Base-by-base conservation (phyloP, 1,140 invertebrate species). In the Temnothorax longispinosus region DNA sequence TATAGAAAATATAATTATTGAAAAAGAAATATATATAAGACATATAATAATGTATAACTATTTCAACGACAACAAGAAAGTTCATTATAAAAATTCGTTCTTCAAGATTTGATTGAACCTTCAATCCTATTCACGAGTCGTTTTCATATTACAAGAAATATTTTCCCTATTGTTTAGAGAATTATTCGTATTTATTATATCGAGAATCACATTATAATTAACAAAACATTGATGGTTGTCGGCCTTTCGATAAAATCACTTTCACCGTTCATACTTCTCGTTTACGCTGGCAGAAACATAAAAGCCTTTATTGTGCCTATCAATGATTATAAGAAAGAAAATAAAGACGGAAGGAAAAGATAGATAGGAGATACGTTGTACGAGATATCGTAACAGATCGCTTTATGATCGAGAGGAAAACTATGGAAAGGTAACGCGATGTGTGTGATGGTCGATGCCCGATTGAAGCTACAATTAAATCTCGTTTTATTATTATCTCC, bases 291-390 rank as follows among this genome's bases (percentile, higher is more conserved):
- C 90, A 92, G 77, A 90, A 91, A 74, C 65, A 89, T 82, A 81
- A 58, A 92, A 87, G 93, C 93, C 93, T 93, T 94, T 90, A 93
- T 93, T 92, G 92, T 93, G 93, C 93, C 92, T 94, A 93, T 90
- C 86, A 88, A 89, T 84, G 21, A 88, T 78, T 78, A 72, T 60
- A 75, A 69, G 54, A 27, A 85, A 54, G 35, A 76, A 18, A 84
- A 76, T 27, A 78, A 50, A 77, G 21, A 72, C 10, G 50, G 64
- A 38, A 56, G 6, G 10, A 7, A 6, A 72, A 82, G 10, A 38
- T 5, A 60, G 11, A 58, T 56, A n/a, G 35, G 15, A 74, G 52
- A 87, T 58, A 75, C 18, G 18, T 72, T 72, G 65, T 41, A 72
- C 11, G 69, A 75, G 32, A 52, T 74, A 32, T 58, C 64, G 80